Evolutionary conservation across 2,113 vertebrate species (phyloP).

Genomic region (Pterophyllum scalare): DNA sequence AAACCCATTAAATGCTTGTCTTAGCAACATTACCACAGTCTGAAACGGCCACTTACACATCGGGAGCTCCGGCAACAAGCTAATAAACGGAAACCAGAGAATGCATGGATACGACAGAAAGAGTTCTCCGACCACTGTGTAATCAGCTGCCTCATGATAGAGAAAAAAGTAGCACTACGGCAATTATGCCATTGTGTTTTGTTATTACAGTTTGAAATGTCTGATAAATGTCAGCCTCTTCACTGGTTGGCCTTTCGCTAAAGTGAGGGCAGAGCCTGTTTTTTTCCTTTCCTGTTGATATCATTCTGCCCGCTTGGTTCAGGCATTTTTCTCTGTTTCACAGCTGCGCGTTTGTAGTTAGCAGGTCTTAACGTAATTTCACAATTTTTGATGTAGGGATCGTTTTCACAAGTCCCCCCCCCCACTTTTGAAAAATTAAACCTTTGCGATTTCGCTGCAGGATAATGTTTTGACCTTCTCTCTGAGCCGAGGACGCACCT

Average conservation of each 20-base stretch:
- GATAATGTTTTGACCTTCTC: constrained; percentile 58
- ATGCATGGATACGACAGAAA: constrained; percentile 7
- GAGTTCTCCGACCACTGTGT: constrained; percentile 4
- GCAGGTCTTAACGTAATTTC: constrained; percentile 23
- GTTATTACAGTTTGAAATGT: constrained; percentile 59
- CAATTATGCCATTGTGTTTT: constrained; percentile 53
- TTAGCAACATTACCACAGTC: constrained; percentile 24
- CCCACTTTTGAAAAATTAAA: constrained; percentile 4
- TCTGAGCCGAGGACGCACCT: constrained; percentile 36
- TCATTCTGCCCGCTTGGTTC: not conserved
- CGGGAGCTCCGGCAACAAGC: constrained; percentile 36
- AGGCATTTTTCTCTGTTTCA: not conserved
- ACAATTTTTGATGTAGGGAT: constrained; percentile 6
- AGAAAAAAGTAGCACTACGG: constrained; percentile 9
- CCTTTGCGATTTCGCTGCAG: not conserved
- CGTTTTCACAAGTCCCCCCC: not conserved
- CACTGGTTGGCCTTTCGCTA: constrained; percentile 54
- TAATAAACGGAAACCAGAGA: constrained; percentile 47
- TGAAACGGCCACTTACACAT: constrained; percentile 57
- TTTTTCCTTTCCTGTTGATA: not conserved
- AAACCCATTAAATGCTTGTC: constrained; percentile 57
- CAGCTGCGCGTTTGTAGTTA: constrained; percentile 16
- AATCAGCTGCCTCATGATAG: constrained; percentile 15
- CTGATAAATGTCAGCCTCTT: constrained; percentile 68
- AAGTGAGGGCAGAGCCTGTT: constrained; percentile 35